Base-by-base conservation (phyloP, 1,140 invertebrate genomes). In the Temnothorax longispinosus region DNA sequence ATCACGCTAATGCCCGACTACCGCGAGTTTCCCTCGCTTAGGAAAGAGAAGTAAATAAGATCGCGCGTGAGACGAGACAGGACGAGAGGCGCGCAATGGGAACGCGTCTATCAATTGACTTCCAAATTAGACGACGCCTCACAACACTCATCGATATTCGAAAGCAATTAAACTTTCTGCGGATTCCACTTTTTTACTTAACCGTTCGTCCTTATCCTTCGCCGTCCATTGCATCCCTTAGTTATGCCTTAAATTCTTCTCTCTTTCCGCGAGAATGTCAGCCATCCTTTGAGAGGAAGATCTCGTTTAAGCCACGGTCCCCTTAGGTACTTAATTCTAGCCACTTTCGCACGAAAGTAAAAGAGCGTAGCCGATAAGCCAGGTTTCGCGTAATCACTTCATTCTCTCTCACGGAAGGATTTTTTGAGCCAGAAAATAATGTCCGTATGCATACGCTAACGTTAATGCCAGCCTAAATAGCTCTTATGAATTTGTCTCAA, bases 91-190 rank as follows among this genome's bases (percentile, higher is more conserved):
- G 78, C 38, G 65, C 52, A 74, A 74, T 82, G 69, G 67, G 80
- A 62, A 62, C 65, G 44, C 65, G 58, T 80, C 58, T 85, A 60
- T 15, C 77, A 10, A 90, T 90, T 87, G 89, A 90, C 82, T 90
- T 77, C 69, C 65, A 87, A 89, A 91, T 89, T 72, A 76, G 52
- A 80, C 82, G 56, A 74, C 38, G 60, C 52, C 74, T 52, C 80
- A 62, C 54, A 90, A 86, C 64, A 80, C 75, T 89, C 87, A 84
- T 87, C 89, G 89, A 91, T 91, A 91, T 89, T 91, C 87, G 32
- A 81, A 90, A 91, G 90, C 85, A 91, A 91, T 91, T 91, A 91
- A 91, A 91, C 75, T 87, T 89, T 72, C 64, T 81, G 18, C 54
- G 50, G 64, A 64, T 78, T 86, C 60, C 11, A 50, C 38, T 76